Evolutionary conservation across 2,888 invertebrate species (phyloP).

Genomic region (Sipha maydis): DNA sequence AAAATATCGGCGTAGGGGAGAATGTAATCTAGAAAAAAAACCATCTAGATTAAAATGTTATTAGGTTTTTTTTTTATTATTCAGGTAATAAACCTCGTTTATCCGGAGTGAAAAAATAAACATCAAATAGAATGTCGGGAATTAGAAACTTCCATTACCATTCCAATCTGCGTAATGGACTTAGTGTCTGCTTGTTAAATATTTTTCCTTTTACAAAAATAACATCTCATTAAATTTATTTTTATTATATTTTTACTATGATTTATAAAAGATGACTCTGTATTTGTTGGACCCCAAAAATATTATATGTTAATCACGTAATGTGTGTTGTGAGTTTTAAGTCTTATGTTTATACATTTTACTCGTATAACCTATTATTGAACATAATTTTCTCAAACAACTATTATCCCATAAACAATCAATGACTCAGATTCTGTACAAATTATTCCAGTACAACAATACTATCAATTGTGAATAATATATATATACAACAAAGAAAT

Average conservation of each 20-base stretch:
- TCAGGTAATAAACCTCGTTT: constrained; percentile 27
- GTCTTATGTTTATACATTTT: neutral
- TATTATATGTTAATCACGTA: neutral
- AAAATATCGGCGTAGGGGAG: neutral
- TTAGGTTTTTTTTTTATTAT: constrained; percentile 22
- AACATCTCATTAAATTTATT: constrained; percentile 22
- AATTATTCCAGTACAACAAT: too few species aligned
- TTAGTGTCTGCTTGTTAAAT: constrained; percentile 35
- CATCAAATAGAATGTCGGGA: constrained; percentile 50
- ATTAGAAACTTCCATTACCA: constrained; percentile 55
- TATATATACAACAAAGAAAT: neutral
- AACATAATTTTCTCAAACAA: neutral
- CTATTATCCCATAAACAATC: neutral
- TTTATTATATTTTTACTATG: constrained; percentile 14
- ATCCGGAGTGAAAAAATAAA: constrained; percentile 31
- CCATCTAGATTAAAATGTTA: constrained; percentile 47
- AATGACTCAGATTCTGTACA: neutral
- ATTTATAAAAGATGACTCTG: constrained; percentile 18
- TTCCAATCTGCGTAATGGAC: constrained; percentile 58
- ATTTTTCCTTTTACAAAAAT: constrained; percentile 22
- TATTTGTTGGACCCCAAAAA: neutral
- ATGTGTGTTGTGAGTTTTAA: neutral
- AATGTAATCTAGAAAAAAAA: constrained; percentile 29
- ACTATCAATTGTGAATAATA: neutral
- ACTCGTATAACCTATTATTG: neutral